Evolutionary conservation across 2,797 vertebrate species (phyloP).

Genomic region (Coregonus sp.): DNA sequence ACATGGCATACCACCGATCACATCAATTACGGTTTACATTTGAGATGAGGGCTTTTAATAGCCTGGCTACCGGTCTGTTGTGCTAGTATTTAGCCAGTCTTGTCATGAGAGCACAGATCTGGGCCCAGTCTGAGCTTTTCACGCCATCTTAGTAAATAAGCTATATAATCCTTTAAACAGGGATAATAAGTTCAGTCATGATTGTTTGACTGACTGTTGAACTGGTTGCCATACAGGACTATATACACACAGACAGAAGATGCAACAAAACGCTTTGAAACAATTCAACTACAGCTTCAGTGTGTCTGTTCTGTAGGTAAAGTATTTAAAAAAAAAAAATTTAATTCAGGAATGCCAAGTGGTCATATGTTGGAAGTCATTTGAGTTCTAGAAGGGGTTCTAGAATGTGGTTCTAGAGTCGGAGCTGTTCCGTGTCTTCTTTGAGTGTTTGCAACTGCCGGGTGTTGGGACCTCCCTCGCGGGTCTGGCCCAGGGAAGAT

Average conservation of each 20-base stretch:
- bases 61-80: neutral
- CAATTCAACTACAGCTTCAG: conserved; percentile 14
- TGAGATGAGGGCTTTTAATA: too few species aligned
- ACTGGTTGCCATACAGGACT: neutral
- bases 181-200: neutral
- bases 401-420: conserved; percentile 60
- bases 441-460: conserved; percentile 52
- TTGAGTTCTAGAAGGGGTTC: neutral
- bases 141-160: too few species aligned
- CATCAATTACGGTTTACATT: too few species aligned
- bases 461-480: conserved; percentile 74
- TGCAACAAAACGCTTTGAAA: neutral
- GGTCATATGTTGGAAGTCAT: conserved; percentile 44
- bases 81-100: neutral
- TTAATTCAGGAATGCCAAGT: conserved; percentile 72
- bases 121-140: too few species aligned
- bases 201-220: too few species aligned
- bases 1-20: too few species aligned
- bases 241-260: neutral
- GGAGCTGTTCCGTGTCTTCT: conserved; percentile 75
- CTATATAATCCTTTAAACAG: neutral
- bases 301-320: conserved; percentile 5
- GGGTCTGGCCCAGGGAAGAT: conserved; percentile 90
- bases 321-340: too few species aligned
- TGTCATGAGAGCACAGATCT: neutral